phyloP scores from a whole-genome alignment of 2,888 invertebrate species.

The Acheta domesticus region DNA sequence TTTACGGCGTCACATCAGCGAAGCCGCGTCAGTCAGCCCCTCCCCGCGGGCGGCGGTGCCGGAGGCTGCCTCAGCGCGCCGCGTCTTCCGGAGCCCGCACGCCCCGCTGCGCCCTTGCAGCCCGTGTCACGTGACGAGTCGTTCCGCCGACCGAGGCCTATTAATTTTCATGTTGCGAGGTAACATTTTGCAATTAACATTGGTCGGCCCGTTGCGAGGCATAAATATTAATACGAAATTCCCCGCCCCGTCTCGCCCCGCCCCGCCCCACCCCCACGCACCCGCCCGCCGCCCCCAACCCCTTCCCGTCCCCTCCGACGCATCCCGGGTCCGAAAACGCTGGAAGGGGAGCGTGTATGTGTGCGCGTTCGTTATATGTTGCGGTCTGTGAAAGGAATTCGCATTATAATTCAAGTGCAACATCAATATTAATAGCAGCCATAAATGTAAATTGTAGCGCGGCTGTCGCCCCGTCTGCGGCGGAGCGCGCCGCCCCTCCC shows the following conservation, averaged over 20 bases:
- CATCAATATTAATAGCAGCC: conserved; percentile 18
- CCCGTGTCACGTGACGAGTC: not conserved
- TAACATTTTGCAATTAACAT: conserved; percentile 18
- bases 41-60: not conserved
- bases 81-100: not conserved
- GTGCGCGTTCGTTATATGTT: conserved; percentile 18
- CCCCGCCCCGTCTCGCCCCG: not conserved
- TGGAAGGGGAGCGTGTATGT: conserved; percentile 3
- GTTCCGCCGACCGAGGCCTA: conserved; percentile 4
- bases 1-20: too few species aligned
- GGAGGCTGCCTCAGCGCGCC: not conserved
- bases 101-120: not conserved
- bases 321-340: not conserved
- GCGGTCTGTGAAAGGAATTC: conserved; percentile 18
- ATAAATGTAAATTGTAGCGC: conserved; percentile 20
- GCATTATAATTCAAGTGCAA: conserved; percentile 18
- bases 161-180: conserved; percentile 10
- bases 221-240: conserved; percentile 18
- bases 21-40: too few species aligned
- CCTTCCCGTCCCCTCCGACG: not conserved
- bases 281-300: not conserved
- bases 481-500: not conserved
- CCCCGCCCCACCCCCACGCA: not conserved
- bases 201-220: conserved; percentile 18
- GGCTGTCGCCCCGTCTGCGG: conserved; percentile 19